Evolutionary conservation across 2,797 vertebrate genomes (phyloP), one percentile per base, ranked within the genome.

Genomic region (Neoniphon sammara): DNA sequence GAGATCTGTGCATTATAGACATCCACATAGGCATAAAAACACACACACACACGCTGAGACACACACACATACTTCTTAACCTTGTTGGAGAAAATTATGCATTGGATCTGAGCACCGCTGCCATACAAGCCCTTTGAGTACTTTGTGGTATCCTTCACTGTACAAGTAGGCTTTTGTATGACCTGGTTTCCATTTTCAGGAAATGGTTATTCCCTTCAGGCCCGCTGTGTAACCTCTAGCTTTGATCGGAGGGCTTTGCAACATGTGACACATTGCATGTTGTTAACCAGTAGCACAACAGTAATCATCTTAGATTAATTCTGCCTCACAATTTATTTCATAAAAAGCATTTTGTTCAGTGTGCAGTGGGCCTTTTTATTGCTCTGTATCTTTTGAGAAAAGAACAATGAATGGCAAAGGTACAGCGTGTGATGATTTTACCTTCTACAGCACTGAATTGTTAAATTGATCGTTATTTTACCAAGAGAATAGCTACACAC

Each of bases 391-490:
- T 30, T 63, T 56, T 53, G 65, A 77, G 71, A 77, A 31, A 70
- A 77, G 30, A 73, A 74, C 66, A 83, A 84, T 82, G 75, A 85
- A 73, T 78, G 60, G 59, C 73, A 79, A n/a, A 54, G 60, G 71
- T 61, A 53, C 74, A 80, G 75, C 84, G 62, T 66, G 47, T 62
- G 88, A 58, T 78, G 46, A 78, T 76, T 84, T 80, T 70, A 75
- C 58, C 60, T 72, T 85, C 72, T 60, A 17, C 70, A 58, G 69
- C 56, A 62, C 69, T 44, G 60, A 80, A 85, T 81, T 82, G 80
- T 86, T 90, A 80, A 87, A 91, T 90, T 89, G 85, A 91, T 90
- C 78, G 88, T 93, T 88, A 86, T 93, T 88, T 85, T 60, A 75
- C 67, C 77, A 76, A 78, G 58, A 63, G 77, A 86, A 85, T 63